A percentile compares a stretch with the other conserved stretches of the same genome.
phyloP scores from a whole-genome alignment of 2,113 vertebrate species.

The Xiphorhynchus elegans region DNA sequence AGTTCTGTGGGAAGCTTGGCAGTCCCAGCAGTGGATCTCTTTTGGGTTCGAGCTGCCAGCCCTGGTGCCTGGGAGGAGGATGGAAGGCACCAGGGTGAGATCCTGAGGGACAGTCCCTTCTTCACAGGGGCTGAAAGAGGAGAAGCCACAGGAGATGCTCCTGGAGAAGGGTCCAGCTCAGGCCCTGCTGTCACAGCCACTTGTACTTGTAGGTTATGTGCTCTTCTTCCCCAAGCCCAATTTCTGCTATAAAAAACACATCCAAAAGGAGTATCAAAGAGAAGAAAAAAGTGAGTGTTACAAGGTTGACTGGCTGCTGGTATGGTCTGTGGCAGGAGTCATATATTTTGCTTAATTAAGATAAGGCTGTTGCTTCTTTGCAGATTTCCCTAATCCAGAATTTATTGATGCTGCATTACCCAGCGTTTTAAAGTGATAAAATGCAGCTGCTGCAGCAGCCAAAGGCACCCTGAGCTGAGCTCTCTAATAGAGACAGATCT shows the following conservation, averaged over 20 bases:
- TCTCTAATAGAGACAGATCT: constrained; percentile 53
- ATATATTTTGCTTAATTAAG: constrained; percentile 71
- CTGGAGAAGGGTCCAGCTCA: not conserved
- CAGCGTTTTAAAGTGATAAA: constrained; percentile 51
- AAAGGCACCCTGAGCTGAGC: constrained; percentile 45
- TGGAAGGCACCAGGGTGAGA: not conserved
- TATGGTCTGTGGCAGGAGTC: constrained; percentile 38
- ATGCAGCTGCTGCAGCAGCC: constrained; percentile 14
- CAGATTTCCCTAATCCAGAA: constrained; percentile 58
- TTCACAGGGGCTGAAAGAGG: not conserved
- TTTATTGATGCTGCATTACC: constrained; percentile 44
- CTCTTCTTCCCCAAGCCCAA: not conserved
- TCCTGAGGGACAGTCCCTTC: not conserved
- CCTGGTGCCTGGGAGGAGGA: not conserved
- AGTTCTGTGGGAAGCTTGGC: not conserved
- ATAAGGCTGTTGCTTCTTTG: constrained; percentile 61
- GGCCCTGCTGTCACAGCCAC: not conserved
- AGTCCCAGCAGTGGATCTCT: not conserved
- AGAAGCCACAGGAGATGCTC: not conserved
- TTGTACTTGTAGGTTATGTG: not conserved
- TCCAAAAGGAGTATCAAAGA: not conserved
- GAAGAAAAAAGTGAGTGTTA: not conserved
- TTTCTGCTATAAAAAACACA: not conserved
- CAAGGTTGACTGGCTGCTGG: constrained; percentile 9
- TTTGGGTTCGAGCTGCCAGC: not conserved